A percentile compares a stretch with the other conserved stretches of the same genome.
Conservation (phyloP, 2,797 vertebrate species). For the Sebastes melanostomus region DNA sequence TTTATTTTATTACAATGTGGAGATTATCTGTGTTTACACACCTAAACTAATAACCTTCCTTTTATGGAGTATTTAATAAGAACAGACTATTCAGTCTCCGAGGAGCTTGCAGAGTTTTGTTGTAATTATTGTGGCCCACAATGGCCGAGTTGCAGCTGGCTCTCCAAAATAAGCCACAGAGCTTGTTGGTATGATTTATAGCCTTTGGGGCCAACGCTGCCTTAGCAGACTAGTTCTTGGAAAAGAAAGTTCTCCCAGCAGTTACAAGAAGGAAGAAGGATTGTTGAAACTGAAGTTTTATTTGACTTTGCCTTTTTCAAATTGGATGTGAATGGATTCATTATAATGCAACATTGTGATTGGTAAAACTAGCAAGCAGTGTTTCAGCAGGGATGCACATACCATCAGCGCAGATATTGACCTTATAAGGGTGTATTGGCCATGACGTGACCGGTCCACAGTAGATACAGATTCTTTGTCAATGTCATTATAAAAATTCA, state of each 20-base stretch:
- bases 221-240: neutral
- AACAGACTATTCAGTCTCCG: neutral
- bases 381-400: neutral
- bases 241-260: neutral
- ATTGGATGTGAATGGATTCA: neutral
- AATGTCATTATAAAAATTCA: neutral
- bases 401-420: neutral
- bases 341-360: neutral
- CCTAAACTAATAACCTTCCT: neutral
- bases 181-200: constrained; percentile 2
- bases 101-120: neutral
- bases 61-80: neutral
- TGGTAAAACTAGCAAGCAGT: neutral
- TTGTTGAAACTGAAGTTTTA: neutral
- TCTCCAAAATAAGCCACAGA: constrained; percentile 4
- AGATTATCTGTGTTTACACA: neutral
- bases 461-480: no score
- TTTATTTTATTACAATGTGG: neutral
- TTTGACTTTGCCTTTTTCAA: neutral
- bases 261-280: neutral
- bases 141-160: neutral
- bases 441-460: no score
- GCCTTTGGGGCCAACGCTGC: neutral
- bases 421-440: neutral
- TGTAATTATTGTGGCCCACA: neutral